Evolutionary conservation across 1,140 invertebrate genomes (phyloP).

Genomic region (Wasmannia auropunctata): DNA sequence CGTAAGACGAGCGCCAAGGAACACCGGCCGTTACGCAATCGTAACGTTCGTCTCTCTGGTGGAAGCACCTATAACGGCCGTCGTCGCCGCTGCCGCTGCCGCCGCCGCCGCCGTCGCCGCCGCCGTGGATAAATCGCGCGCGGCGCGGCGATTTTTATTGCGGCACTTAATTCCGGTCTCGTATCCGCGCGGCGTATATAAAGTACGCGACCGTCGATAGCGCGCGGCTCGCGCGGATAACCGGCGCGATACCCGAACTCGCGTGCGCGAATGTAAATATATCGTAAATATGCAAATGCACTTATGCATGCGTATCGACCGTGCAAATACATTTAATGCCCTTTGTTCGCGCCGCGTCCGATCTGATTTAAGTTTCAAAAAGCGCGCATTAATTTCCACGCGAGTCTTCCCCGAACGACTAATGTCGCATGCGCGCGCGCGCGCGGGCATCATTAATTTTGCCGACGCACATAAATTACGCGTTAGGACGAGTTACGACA

Average conservation of each 20-base stretch:
- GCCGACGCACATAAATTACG: neutral
- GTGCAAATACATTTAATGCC: conserved; percentile 33
- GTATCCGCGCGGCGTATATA: neutral
- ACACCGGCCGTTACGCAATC: conserved; percentile 48
- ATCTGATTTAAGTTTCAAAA: conserved; percentile 45
- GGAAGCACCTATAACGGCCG: conserved; percentile 7
- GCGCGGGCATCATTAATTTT: neutral
- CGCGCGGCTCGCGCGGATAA: neutral
- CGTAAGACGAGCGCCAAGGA: conserved; percentile 35
- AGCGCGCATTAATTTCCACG: conserved; percentile 18
- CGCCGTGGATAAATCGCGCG: conserved; percentile 10
- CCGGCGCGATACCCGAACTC: conserved; percentile 17
- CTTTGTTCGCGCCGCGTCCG: conserved; percentile 40
- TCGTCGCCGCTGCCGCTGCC: neutral
- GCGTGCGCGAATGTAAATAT: conserved; percentile 44
- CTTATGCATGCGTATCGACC: conserved; percentile 45
- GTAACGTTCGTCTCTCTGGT: conserved; percentile 35
- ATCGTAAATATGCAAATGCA: conserved; percentile 51
- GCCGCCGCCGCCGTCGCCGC: neutral
- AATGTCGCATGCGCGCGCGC: neutral
- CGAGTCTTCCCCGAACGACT: neutral
- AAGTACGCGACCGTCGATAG: conserved; percentile 19
- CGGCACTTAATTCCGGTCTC: conserved; percentile 31
- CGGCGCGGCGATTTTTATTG: conserved; percentile 25
- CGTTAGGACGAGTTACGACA: neutral